Conservation (phyloP, 2,113 vertebrate species). For the Varanus salvator region DNA sequence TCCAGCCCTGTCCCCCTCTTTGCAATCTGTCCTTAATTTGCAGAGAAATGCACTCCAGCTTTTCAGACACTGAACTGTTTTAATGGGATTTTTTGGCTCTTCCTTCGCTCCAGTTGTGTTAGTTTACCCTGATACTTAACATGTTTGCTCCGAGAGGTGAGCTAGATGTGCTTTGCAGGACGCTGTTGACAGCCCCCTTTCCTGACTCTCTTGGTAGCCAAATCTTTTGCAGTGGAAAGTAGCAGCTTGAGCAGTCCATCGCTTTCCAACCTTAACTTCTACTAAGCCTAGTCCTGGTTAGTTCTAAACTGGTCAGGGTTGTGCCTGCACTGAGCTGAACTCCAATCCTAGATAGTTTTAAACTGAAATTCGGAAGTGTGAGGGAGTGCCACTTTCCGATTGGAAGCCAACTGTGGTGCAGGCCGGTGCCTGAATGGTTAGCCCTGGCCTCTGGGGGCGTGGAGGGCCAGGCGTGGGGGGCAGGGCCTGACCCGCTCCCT, state of each 20-base stretch:
- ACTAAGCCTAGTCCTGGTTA: slow-evolving; percentile 14
- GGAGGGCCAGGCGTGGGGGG: neutral
- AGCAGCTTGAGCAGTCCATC: neutral
- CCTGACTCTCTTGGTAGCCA: slow-evolving; percentile 15
- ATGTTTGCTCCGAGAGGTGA: slow-evolving; percentile 39
- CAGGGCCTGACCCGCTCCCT: too few species aligned
- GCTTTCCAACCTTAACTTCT: slow-evolving; percentile 25
- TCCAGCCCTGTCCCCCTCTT: slow-evolving; percentile 72
- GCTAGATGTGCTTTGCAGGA: slow-evolving; percentile 20
- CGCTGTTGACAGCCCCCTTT: slow-evolving; percentile 30
- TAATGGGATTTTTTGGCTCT: slow-evolving; percentile 59
- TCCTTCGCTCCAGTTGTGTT: slow-evolving; percentile 48
- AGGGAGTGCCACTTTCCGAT: neutral
- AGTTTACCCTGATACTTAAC: slow-evolving; percentile 36
- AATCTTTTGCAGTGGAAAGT: neutral
- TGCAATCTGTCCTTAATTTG: slow-evolving; percentile 82
- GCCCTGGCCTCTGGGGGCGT: too few species aligned
- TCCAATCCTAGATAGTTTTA: too few species aligned
- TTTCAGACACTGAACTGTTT: slow-evolving; percentile 71
- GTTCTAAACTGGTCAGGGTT: neutral
- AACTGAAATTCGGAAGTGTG: neutral
- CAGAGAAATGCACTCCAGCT: slow-evolving; percentile 74
- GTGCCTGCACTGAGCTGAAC: too few species aligned
- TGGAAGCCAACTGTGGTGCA: too few species aligned
- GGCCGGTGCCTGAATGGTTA: neutral